Percentiles rank a stretch among this genome's conserved stretches.
These are phyloP conservation scores for Ophioderma brevispina DNA, from an alignment of 35 echinoderm and acorn worm species.

Conservation along the genomic window DNA sequence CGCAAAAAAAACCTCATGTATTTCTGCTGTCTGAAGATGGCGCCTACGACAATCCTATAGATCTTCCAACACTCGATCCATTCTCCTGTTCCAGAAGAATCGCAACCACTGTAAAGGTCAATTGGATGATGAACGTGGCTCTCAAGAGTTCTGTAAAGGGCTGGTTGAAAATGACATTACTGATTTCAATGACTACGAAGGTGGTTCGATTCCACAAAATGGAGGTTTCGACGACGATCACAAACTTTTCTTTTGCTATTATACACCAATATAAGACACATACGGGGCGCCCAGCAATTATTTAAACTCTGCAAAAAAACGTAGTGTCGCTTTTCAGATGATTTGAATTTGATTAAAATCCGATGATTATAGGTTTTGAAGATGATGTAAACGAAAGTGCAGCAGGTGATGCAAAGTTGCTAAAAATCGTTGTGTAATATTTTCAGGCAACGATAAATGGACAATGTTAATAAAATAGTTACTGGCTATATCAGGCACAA, in stretches of 20 bases:
- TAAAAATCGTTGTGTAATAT: too few species aligned
- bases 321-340: too few species aligned
- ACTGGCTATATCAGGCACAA: too few species aligned
- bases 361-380: too few species aligned
- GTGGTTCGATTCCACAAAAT: constrained; percentile 25
- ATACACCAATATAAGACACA: background rate
- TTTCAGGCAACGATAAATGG: too few species aligned
- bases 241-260: constrained; percentile 32
- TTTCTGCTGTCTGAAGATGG: constrained; percentile 78
- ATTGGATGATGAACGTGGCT: constrained; percentile 46
- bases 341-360: too few species aligned
- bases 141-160: constrained; percentile 72
- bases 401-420: too few species aligned
- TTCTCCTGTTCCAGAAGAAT: constrained; percentile 51
- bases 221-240: constrained; percentile 37
- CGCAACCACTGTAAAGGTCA: constrained; percentile 44
- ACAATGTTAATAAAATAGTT: too few species aligned
- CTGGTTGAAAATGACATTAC: constrained; percentile 52
- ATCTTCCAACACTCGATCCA: constrained; percentile 62
- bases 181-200: constrained; percentile 42
- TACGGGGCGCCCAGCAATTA: too few species aligned
- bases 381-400: too few species aligned
- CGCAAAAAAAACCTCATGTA: constrained; percentile 64
- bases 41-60: constrained; percentile 8
- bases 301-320: too few species aligned